Percentiles rank a stretch among this genome's conserved stretches.
phyloP scores from a whole-genome alignment of 2,888 invertebrate genomes.

The Leuctra nigra region DNA sequence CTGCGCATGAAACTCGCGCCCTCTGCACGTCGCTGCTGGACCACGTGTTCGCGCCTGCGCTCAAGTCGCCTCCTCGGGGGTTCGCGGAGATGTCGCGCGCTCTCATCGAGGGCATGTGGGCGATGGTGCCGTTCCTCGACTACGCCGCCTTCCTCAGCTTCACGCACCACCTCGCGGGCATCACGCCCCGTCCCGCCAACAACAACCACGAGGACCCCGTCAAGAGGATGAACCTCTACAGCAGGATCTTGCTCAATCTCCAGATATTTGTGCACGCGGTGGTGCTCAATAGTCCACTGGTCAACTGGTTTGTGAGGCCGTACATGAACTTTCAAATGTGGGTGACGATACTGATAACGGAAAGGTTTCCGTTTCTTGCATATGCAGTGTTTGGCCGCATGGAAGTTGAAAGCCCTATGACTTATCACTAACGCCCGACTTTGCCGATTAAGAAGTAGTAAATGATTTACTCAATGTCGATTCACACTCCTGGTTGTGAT shows the following conservation, averaged over 20 bases:
- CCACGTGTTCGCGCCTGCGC: slow-evolving; percentile 53
- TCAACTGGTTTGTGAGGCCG: slow-evolving; percentile 46
- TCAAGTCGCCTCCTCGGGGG: slow-evolving; percentile 52
- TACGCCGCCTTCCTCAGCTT: slow-evolving; percentile 51
- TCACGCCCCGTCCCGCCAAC: slow-evolving; percentile 41
- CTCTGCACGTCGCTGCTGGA: slow-evolving; percentile 50
- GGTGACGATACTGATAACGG: slow-evolving; percentile 53
- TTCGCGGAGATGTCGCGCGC: slow-evolving; percentile 59
- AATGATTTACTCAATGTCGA: background rate
- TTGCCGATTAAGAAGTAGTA: background rate
- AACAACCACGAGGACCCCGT: background rate
- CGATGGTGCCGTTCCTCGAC: slow-evolving; percentile 55
- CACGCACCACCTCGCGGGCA: slow-evolving; percentile 48
- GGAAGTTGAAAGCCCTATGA: slow-evolving; percentile 4
- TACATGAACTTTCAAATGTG: slow-evolving; percentile 56
- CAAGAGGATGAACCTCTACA: slow-evolving; percentile 33
- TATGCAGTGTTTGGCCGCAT: slow-evolving; percentile 53
- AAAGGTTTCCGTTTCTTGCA: slow-evolving; percentile 61
- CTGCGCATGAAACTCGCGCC: slow-evolving; percentile 48
- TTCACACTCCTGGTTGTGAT: too few species aligned
- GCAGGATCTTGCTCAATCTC: slow-evolving; percentile 36
- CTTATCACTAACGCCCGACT: background rate
- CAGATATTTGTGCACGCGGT: slow-evolving; percentile 38
- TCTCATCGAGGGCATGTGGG: slow-evolving; percentile 62
- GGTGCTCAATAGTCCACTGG: slow-evolving; percentile 35